Evolutionary conservation across 2,797 vertebrate species (phyloP), one percentile per base, ranked within the genome.

Genomic region (Sarcoramphus papa): DNA sequence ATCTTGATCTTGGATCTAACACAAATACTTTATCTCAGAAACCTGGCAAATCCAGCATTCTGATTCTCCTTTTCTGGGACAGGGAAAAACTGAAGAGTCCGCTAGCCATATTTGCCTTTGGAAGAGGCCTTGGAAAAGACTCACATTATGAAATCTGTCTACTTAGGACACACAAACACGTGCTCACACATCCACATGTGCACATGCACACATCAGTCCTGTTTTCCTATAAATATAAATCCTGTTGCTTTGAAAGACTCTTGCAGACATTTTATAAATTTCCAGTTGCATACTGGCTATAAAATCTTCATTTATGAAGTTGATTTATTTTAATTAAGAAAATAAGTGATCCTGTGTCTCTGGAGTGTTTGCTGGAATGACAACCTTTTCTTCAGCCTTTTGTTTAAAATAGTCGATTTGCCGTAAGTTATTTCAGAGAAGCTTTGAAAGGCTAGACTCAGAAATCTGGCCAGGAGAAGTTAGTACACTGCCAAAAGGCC

Each of bases 271-370:
- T 67, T 93, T 3, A 14, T 21, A 65, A 14, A 60, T 56, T 79
- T 83, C 19, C 21, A 10, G 19, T 40, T 48, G 13, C 14, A 40
- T 40, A 8, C 10, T 62, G 24, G 37, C 45, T 37, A n/a, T 23
- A 69, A 86, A 94, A 77, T 23, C 1, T 2, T 56, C 37, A 57
- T 74, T 74, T 70, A 27, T 41, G 35, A 50, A 53, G 7, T 2
- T 35, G 30, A 68, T 64, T 76, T 48, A 40, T 85, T 91, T 90
- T 86, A 85, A 67, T 90, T 70, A 75, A 83, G 60, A 78, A 10
- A 10, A 16, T 10, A 54, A 93, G 17, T 12, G 56, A 64, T 41
- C 12, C 24, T 35, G 19, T 22, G 8, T 63, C 74, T 74, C 76
- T 83, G 0, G 8, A 37, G 21, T 0, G 14, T 30, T 47, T 78